Evolutionary conservation across 2,888 invertebrate genomes (phyloP).

Genomic region (Microplitis manilae): DNA sequence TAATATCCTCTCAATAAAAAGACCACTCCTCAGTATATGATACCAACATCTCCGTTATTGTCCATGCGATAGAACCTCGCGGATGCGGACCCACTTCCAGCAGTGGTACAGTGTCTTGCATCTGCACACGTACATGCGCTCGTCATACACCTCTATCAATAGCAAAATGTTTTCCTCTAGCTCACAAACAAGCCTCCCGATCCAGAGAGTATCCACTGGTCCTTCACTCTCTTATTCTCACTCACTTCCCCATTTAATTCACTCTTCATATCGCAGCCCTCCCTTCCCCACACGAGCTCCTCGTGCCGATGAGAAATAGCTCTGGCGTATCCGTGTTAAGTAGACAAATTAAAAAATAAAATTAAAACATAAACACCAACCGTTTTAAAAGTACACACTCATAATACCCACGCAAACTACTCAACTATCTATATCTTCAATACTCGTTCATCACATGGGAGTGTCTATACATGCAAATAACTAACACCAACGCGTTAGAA

Average conservation of each 20-base stretch:
- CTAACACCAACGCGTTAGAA: slow-evolving; percentile 6
- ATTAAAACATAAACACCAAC: not conserved
- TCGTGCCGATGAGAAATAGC: too few species aligned
- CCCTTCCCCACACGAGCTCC: too few species aligned
- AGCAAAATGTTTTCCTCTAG: too few species aligned
- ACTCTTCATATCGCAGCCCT: too few species aligned
- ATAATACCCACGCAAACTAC: not conserved
- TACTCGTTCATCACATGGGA: slow-evolving; percentile 3
- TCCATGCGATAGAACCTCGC: slow-evolving; percentile 13
- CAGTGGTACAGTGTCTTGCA: slow-evolving; percentile 30
- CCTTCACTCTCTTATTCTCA: too few species aligned
- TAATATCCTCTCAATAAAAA: slow-evolving; percentile 55
- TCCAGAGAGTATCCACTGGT: too few species aligned
- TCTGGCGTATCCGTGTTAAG: not conserved
- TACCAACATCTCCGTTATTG: slow-evolving; percentile 12
- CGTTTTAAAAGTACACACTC: not conserved
- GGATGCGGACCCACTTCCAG: slow-evolving; percentile 39
- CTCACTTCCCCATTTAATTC: too few species aligned
- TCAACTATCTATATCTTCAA: not conserved
- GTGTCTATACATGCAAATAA: slow-evolving; percentile 29
- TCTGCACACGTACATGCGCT: slow-evolving; percentile 7
- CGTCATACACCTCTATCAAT: not conserved
- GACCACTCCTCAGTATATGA: slow-evolving; percentile 43
- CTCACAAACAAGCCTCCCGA: too few species aligned
- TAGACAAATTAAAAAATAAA: not conserved